Conservation (phyloP, 2,113 vertebrate genomes). For the Scomber scombrus region DNA sequence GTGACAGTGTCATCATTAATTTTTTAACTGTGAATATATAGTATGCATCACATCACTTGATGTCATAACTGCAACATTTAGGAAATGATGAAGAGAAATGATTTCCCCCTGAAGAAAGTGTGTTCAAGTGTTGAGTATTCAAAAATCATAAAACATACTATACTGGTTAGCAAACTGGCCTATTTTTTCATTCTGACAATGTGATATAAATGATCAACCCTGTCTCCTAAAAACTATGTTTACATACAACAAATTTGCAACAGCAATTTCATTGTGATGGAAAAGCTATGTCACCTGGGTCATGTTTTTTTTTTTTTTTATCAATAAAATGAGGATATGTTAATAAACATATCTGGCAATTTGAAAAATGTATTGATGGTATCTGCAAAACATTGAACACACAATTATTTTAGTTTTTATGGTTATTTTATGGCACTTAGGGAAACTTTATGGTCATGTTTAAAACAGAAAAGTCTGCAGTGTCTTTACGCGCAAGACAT, state of each 20-base stretch:
- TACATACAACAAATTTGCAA: background rate
- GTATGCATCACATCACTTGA: slow-evolving; percentile 19
- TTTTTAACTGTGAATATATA: too few relatives aligned
- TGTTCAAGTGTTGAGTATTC: background rate
- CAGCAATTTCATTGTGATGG: background rate
- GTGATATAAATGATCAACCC: background rate
- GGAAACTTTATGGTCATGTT: too few relatives aligned
- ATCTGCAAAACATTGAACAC: too few relatives aligned
- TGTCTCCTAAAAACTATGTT: background rate
- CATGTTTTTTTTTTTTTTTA: background rate
- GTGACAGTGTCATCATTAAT: background rate
- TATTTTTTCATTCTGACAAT: background rate
- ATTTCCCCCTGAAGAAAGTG: too few relatives aligned
- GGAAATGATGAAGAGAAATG: background rate
- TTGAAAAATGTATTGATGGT: too few relatives aligned
- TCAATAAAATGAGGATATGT: background rate
- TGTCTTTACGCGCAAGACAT: too few relatives aligned
- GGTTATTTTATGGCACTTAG: background rate
- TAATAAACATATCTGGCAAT: background rate
- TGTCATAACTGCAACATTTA: background rate
- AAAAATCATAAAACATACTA: background rate
- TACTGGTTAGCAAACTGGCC: background rate
- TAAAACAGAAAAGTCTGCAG: too few relatives aligned
- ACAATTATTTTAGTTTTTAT: background rate
- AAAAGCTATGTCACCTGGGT: background rate